A percentile compares a stretch with the other conserved stretches of the same genome.
Conservation (phyloP, 2,888 invertebrate genomes). For the Bembecia ichneumoniformis region DNA sequence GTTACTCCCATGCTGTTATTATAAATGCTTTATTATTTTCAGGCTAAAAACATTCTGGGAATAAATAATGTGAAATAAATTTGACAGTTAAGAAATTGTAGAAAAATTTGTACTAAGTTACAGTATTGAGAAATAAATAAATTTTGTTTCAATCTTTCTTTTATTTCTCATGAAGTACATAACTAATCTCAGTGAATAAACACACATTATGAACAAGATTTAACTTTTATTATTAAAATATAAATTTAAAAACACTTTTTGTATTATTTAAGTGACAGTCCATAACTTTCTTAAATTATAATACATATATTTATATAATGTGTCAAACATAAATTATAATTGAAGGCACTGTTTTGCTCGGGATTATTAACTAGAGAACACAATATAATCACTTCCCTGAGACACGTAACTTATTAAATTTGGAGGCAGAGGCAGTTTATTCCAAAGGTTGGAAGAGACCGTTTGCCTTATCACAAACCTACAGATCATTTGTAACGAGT, state of each 20-base stretch:
- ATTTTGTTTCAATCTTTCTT: not conserved
- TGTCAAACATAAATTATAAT: conserved; percentile 14
- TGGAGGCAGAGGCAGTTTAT: conserved; percentile 75
- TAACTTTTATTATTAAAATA: conserved; percentile 33
- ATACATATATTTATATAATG: not conserved
- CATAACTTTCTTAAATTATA: not conserved
- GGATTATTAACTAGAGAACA: conserved; percentile 34
- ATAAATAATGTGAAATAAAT: conserved; percentile 51
- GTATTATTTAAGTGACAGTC: not conserved
- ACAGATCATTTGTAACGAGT: conserved; percentile 79
- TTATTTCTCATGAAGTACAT: not conserved
- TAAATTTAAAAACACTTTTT: conserved; percentile 41
- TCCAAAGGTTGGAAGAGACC: conserved; percentile 77
- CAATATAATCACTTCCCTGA: conserved; percentile 65
- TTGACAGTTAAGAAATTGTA: not conserved
- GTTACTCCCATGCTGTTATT: too few species aligned
- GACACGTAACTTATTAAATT: conserved; percentile 60
- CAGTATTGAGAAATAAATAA: not conserved
- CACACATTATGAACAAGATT: not conserved
- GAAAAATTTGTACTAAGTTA: not conserved
- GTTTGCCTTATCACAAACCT: conserved; percentile 81
- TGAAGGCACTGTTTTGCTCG: conserved; percentile 35
- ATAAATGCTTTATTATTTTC: conserved; percentile 21
- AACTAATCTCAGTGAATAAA: not conserved
- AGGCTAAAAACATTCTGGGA: conserved; percentile 64